Base-by-base conservation (phyloP, 2,888 invertebrate genomes). In the Macropis europaea region DNA sequence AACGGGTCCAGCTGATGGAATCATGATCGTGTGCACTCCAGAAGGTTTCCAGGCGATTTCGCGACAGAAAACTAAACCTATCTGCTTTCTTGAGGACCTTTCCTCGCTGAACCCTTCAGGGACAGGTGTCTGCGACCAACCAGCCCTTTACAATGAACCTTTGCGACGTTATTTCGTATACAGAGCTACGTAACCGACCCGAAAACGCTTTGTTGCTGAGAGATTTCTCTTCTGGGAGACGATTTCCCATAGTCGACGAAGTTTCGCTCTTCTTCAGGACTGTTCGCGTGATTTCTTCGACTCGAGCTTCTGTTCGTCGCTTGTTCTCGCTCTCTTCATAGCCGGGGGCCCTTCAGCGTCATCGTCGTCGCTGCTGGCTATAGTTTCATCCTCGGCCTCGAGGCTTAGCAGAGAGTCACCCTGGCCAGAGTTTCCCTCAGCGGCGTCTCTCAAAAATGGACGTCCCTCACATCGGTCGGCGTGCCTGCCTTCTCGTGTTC, bases 391-490 rank as follows among this genome's bases (percentile, higher is more conserved):
- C 40, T 61, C 64, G 54, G 70, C 70, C 53, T 64, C 61, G 34
- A 79, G 77, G 73, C 38, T 80, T 67, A 79, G 42, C 64, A 54
- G 70, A 73, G 80, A 63, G 81, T 80, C 78, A 54, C 73, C 60
- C 71, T 72, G 64, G 63, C 67, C 75, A 60, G 59, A 75, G 75
- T 77, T 75, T 76, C 81, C 74, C 74, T 77, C 82, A 70, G 48
- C 64, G 72, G 64, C 56, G 61, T 79, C 72, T 71, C 79, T 81
- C 80, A 81, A 91, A 95, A 96, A 90, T 95, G 94, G 79, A 97
- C 94, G 90, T 97, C 95, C 84, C 95, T 93, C 83, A 96, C 95
- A 90, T 97, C 97, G 83, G 96, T 96, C 83, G 96, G 96, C 59
- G 96, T 96, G 53, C 87, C 84, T 81, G 96, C 95, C 90, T 94